Evolutionary conservation across 2,113 vertebrate species (phyloP).

Genomic region (Podarcis raffonei): DNA sequence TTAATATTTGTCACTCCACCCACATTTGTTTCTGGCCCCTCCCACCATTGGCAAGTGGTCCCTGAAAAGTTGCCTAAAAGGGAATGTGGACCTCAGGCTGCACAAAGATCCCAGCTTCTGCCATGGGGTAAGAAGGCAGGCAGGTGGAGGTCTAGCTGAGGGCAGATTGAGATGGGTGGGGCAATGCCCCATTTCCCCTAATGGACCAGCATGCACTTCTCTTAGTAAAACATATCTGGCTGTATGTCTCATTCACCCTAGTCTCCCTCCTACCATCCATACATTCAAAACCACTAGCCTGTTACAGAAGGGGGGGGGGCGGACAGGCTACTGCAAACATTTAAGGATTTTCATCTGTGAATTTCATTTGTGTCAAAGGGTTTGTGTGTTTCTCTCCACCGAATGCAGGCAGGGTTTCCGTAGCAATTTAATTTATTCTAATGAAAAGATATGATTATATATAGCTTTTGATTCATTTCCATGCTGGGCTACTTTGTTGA

Average conservation of each 20-base stretch:
- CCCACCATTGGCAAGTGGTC: too few relatives aligned
- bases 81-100: too few relatives aligned
- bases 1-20: too few relatives aligned
- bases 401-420: conserved; percentile 3
- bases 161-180: too few relatives aligned
- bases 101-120: too few relatives aligned
- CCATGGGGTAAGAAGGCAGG: too few relatives aligned
- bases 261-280: not conserved
- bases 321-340: not conserved
- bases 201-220: not conserved
- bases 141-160: too few relatives aligned
- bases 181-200: too few relatives aligned
- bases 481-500: conserved; percentile 38
- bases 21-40: too few relatives aligned
- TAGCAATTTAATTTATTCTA: conserved; percentile 40
- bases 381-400: not conserved
- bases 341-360: not conserved
- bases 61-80: too few relatives aligned
- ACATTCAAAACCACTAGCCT: not conserved
- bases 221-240: conserved; percentile 18
- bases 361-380: not conserved
- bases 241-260: not conserved
- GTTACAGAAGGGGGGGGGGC: not conserved
- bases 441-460: conserved; percentile 27
- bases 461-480: conserved; percentile 26